Conservation (phyloP, 2,888 invertebrate genomes). For the Thymelicus sylvestris region DNA sequence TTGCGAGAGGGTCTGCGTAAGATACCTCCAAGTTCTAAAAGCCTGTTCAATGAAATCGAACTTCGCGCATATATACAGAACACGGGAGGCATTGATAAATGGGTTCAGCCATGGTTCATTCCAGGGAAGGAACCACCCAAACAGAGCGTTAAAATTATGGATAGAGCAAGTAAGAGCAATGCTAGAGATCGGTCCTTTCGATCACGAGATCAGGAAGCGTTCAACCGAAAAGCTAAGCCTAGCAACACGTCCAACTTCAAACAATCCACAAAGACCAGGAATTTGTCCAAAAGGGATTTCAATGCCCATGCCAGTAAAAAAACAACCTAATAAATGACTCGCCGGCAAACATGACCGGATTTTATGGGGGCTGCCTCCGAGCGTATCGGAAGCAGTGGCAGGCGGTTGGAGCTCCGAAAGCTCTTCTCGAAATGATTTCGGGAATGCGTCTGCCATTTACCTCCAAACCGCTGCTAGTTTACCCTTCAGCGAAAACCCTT, state of each 20-base stretch:
- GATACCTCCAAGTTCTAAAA: constrained; percentile 33
- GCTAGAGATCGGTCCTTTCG: constrained; percentile 6
- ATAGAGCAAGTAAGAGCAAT: background rate
- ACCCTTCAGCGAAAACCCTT: constrained; percentile 2
- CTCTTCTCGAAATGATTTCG: constrained; percentile 32
- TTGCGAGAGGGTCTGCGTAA: constrained; percentile 38
- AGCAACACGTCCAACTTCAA: too few species aligned
- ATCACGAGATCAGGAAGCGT: background rate
- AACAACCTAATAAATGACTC: constrained; percentile 21
- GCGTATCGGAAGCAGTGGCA: constrained; percentile 39
- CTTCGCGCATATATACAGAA: background rate
- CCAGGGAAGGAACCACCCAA: background rate
- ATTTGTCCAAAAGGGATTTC: background rate
- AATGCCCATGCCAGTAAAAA: background rate
- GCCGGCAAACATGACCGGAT: background rate
- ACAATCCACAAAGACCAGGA: background rate
- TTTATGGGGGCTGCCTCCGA: constrained; percentile 35
- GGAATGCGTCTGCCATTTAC: constrained; percentile 38
- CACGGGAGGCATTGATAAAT: constrained; percentile 14
- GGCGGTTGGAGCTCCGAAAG: constrained; percentile 33
- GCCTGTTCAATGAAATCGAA: constrained; percentile 11
- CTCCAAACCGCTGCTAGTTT: constrained; percentile 27
- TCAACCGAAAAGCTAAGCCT: too few species aligned
- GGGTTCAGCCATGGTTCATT: background rate
- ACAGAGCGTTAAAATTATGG: too few species aligned